These are phyloP conservation scores for Pampus argenteus DNA, from an alignment of 2,797 vertebrate genomes.

Conservation along the genomic window DNA sequence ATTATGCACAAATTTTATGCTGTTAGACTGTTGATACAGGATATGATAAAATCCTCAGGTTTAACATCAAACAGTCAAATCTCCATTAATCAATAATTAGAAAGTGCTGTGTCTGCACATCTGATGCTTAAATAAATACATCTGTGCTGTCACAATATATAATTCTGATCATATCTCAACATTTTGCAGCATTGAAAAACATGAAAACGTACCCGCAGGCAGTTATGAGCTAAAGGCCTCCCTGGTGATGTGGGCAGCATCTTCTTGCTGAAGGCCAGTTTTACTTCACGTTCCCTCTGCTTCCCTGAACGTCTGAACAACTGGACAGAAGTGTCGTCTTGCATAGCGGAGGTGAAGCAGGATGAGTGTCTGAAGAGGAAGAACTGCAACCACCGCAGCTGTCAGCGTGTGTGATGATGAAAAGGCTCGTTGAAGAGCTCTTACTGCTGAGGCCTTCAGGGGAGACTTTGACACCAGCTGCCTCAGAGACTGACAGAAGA, in stretches of 20 bases:
- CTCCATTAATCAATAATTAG: too few relatives aligned
- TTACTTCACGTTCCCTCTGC: not conserved
- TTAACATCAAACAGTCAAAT: too few relatives aligned
- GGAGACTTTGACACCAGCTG: slow-evolving; percentile 11
- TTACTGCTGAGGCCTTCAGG: not conserved
- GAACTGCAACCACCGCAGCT: slow-evolving; percentile 6
- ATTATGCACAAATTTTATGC: too few relatives aligned
- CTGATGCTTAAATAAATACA: too few relatives aligned
- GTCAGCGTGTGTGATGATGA: slow-evolving; percentile 8
- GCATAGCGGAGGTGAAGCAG: not conserved
- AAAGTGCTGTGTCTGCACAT: too few relatives aligned
- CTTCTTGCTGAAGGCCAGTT: not conserved
- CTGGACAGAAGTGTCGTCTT: not conserved
- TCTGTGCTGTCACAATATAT: too few relatives aligned
- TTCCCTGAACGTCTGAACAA: not conserved
- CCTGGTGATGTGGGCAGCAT: not conserved
- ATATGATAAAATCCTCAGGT: too few relatives aligned
- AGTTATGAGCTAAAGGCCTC: not conserved
- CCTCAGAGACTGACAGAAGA: slow-evolving; percentile 1
- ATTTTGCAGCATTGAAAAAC: not conserved
- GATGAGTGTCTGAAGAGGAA: not conserved
- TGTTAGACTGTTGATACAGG: too few relatives aligned
- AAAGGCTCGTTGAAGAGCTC: slow-evolving; percentile 7
- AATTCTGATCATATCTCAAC: not conserved
- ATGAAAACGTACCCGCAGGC: not conserved